Evolutionary conservation across 23 tunicate species (phyloP).

Genomic region (Aplidium turbinatum): DNA sequence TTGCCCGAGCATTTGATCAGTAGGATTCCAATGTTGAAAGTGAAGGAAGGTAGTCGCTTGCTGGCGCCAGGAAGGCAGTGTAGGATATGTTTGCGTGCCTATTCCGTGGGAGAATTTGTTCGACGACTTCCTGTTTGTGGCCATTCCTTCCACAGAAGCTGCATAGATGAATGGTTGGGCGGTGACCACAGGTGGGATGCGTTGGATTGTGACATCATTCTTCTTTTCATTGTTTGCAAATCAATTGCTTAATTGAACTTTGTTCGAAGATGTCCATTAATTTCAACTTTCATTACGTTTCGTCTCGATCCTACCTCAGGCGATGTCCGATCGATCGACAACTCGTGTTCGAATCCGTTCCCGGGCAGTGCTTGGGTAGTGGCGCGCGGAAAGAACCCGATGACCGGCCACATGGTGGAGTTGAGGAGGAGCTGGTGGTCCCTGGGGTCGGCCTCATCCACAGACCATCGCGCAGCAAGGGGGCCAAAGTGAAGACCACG

Average conservation of each 20-base stretch:
- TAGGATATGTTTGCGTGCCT: constrained; percentile 69
- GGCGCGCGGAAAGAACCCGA: neutral
- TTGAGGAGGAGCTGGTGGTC: constrained; percentile 41
- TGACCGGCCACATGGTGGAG: neutral
- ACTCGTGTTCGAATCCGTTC: constrained; percentile 21
- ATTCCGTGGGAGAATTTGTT: constrained; percentile 59
- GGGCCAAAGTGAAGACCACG: neutral
- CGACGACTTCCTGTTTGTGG: constrained; percentile 75
- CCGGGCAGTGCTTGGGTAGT: neutral
- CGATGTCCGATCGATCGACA: constrained; percentile 79
- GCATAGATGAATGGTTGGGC: constrained; percentile 81
- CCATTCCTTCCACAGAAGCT: constrained; percentile 77
- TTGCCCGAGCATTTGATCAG: constrained; percentile 81
- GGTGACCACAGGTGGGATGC: constrained; percentile 75
- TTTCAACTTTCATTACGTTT: too few species aligned
- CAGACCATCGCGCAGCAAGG: neutral
- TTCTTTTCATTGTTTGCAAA: neutral
- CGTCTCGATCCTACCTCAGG: constrained; percentile 8
- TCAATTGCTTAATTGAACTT: neutral
- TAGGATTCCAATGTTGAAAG: constrained; percentile 61
- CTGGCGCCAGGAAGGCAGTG: constrained; percentile 85
- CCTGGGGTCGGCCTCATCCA: constrained; percentile 74
- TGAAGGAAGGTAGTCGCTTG: constrained; percentile 42
- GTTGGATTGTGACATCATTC: neutral
- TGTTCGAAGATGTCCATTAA: neutral